phyloP scores from a whole-genome alignment of 2,113 vertebrate species.

The Macaca mulatta region DNA sequence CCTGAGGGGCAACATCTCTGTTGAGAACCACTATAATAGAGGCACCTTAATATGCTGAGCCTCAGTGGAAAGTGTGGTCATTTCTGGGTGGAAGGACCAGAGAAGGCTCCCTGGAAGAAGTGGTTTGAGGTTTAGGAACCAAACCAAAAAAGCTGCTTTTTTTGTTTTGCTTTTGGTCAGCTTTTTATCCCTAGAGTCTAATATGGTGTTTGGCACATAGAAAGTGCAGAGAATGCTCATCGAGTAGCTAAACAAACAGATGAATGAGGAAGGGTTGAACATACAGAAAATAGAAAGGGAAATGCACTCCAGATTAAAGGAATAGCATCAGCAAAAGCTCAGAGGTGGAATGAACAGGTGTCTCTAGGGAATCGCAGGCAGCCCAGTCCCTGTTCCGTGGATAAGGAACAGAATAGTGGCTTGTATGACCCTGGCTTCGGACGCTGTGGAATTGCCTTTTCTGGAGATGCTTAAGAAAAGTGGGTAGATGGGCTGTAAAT shows the following conservation, averaged over 20 bases:
- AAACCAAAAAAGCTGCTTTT: background rate
- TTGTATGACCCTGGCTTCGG: background rate
- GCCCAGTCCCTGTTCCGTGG: background rate
- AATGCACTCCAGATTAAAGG: background rate
- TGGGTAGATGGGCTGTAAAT: background rate
- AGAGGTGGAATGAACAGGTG: fast-evolving
- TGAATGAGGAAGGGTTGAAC: background rate
- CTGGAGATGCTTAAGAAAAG: background rate
- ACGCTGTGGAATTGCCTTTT: background rate
- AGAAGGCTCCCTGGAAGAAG: background rate
- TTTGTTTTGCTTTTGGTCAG: background rate
- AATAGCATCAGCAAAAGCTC: background rate
- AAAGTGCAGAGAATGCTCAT: background rate
- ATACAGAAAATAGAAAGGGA: background rate
- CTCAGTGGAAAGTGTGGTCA: background rate
- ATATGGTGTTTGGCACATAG: background rate
- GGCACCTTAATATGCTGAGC: fast-evolving
- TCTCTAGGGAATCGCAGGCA: background rate
- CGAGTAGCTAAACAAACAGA: background rate
- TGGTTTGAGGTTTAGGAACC: background rate
- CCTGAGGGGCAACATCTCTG: background rate
- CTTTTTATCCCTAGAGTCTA: background rate
- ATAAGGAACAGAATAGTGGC: background rate
- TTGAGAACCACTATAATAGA: background rate
- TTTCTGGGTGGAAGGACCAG: background rate